Evolutionary conservation across 2,113 vertebrate genomes (phyloP), one percentile per base, ranked within the genome.

Genomic region (Heteronetta atricapilla): DNA sequence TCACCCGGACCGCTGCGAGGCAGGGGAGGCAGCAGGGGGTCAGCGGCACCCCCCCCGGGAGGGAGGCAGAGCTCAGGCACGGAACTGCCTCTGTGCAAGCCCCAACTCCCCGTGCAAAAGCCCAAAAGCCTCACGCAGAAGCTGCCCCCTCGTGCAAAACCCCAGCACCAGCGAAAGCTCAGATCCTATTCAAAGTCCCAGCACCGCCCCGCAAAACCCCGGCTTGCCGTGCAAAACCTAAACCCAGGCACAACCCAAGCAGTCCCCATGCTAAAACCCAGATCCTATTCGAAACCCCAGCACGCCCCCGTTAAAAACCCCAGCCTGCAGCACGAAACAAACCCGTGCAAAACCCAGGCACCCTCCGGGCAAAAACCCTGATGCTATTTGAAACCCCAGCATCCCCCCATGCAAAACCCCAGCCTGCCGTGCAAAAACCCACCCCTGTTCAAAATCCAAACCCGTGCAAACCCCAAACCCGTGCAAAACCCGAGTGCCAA

Each of bases 1-100:
- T 99, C 97, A 99, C 98, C 90, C 99, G 98, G 97, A 99, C 99
- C 0, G 98, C 98, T 97, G 98, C 16, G 96, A 97, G 28, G 94
- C 96, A 96, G 94, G 55, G 44, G 69, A 33, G 44, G 3, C 25
- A 3, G 2, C 15, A 0, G 11, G 33, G 42, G 52, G 60, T 96
- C 12, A 89, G 38, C 62, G 40, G 26, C 29, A 25, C 4, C 28
- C 53, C n/a, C 26, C 53, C 28, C 26, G 4, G 28, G 53, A 11
- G 53, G 15, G 53, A 31, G 53, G 62, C 17, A 19, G 40, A 64
- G 38, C 62, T 40, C 10, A 7, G 36, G 62, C 18, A 38, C 11
- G 18, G 62, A 26, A 7, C 25, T 40, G 62, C 36, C 36, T 38
- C 62, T 5, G 25, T 19, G 17, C 34, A 25, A 25, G 9, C 34